Evolutionary conservation across 2,888 invertebrate species (phyloP), one percentile per base, ranked within the genome.

Genomic region (Morinoia aosen): DNA sequence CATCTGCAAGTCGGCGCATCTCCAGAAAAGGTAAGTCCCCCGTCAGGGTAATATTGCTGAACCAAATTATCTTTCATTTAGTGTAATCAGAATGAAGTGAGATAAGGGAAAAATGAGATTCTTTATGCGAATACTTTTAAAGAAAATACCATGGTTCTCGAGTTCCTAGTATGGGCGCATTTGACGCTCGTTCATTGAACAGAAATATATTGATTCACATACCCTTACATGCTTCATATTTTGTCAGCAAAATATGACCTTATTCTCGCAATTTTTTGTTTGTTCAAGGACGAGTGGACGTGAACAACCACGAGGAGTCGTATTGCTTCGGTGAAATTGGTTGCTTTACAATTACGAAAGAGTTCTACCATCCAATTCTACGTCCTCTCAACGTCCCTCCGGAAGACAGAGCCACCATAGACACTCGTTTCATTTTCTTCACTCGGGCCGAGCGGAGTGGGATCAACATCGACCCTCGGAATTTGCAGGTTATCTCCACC

Each of bases 311-410:
- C 10, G 93, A 93, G 12, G 14, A 56, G 90, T 58, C 94, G 39
- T 95, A 95, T 48, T 98, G 98, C 97, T 98, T 98, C 97, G 98
- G 98, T 96, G 98, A 98, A 97, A 97, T 98, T 97, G 98, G 98
- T 48, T 98, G 98, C 97, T 97, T 98, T 95, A 98, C 98, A 97
- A 98, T 98, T 97, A 98, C 98, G 48, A 98, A 98, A 97, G 98
- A 98, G 97, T 98, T 98, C 98, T 98, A 98, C 97, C 98, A 98
- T 97, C 98, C 98, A 96, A 98, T 98, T 96, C 98, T 98, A 96
- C 97, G 99, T 95, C 98, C 98, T 0, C 98, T 98, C 97, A 98
- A 98, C 97, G 98, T 98, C 0, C 98, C 98, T 97, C 98, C 99
- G 58, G 97, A 98, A 96, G 98, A 98, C 0, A 98, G 98, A 97